phyloP scores from a whole-genome alignment of 2,113 vertebrate genomes.

The Trichomycterus rosablanca region DNA sequence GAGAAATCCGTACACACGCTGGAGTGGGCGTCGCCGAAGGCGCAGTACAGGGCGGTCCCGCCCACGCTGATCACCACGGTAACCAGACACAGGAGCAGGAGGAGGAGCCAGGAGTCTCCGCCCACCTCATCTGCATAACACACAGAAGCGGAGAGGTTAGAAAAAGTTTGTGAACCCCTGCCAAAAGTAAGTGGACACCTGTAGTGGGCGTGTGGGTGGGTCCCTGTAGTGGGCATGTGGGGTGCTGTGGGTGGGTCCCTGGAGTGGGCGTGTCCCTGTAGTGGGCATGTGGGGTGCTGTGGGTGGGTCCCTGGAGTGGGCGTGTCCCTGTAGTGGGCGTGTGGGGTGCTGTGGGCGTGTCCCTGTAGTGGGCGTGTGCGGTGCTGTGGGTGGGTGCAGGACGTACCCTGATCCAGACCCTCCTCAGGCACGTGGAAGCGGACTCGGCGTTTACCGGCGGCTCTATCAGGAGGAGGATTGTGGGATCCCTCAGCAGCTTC shows the following conservation, averaged over 20 bases:
- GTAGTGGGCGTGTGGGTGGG: background rate
- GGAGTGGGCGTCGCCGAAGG: conserved; percentile 84
- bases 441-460: conserved; percentile 79
- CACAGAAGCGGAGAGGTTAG: background rate
- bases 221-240: background rate
- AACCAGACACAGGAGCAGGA: conserved; percentile 86
- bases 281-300: background rate
- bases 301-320: background rate
- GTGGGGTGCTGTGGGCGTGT: background rate
- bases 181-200: background rate
- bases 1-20: conserved; percentile 91
- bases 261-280: background rate
- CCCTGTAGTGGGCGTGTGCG: too few relatives aligned
- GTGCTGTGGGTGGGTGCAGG: background rate
- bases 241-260: background rate
- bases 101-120: conserved; percentile 86
- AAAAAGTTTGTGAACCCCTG: background rate
- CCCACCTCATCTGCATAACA: conserved; percentile 78
- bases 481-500: conserved; percentile 55
- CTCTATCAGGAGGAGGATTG: conserved; percentile 58
- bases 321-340: background rate
- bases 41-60: conserved; percentile 93
- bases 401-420: conserved; percentile 80
- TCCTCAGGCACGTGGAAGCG: conserved; percentile 88
- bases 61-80: conserved; percentile 94